Evolutionary conservation across 2,888 invertebrate genomes (phyloP), one percentile per base, ranked within the genome.

Genomic region (Nematopogon swammerdamellus): DNA sequence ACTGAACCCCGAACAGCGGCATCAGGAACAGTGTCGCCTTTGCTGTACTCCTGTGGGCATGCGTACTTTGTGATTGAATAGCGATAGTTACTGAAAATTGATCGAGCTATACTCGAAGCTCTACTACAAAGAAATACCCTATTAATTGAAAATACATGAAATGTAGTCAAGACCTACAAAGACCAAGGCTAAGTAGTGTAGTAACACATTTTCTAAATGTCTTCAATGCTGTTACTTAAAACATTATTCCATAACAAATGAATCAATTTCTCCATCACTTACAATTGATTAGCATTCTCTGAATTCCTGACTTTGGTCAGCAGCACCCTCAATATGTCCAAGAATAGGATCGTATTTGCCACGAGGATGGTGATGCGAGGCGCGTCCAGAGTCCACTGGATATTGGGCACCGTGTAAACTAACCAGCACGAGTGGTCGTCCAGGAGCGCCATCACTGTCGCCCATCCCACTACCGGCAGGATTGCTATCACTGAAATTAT

Each of bases 1-100:
- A 86, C 59, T 88, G 88, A 1, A 85, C 72, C 1, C 89, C 89
- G 56, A 89, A 86, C 30, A 89, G 68, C 1, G 88, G 88, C 65
- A 88, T 82, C 55, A 89, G 71, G 57, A 88, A 85, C 46, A 87
- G 58, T 0, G 86, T 85, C 0, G 88, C 86, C 59, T 85, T 84
- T 17, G 85, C 75, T 25, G 85, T 84, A 53, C 76, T 81, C 63
- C 86, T 86, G 61, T 59, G n/a, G n/a, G n/a, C n/a, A n/a, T n/a
- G n/a, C n/a, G n/a, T n/a, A n/a, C n/a, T n/a, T n/a, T n/a, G n/a
- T n/a, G n/a, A n/a, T n/a, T n/a, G n/a, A n/a, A n/a, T n/a, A n/a
- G n/a, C n/a, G n/a, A n/a, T n/a, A n/a, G n/a, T n/a, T n/a, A n/a
- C n/a, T n/a, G n/a, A n/a, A n/a, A n/a, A n/a, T n/a, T n/a, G n/a